Evolutionary conservation across 37 sponge, comb jelly and placozoan genomes (phyloP).

Genomic region (Ianthella basta): DNA sequence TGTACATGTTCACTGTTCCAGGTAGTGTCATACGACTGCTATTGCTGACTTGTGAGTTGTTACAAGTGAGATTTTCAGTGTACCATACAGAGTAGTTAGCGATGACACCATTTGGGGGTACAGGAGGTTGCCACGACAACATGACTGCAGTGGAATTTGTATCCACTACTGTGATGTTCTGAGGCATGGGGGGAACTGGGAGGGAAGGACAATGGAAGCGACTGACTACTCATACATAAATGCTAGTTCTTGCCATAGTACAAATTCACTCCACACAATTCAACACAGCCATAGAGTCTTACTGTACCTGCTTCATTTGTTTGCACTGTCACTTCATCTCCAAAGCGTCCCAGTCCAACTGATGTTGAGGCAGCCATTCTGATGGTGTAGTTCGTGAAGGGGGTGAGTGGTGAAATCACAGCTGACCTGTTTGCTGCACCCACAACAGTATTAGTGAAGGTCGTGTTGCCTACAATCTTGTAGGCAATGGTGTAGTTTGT

Average conservation of each 20-base stretch:
- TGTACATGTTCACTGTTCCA: too few species aligned
- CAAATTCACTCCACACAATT: too few species aligned
- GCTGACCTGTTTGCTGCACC: too few species aligned
- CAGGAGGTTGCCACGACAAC: conserved; percentile 50
- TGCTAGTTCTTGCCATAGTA: too few species aligned
- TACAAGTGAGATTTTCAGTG: background rate
- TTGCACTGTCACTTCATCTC: background rate
- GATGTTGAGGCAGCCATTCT: conserved; percentile 24
- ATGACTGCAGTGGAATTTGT: conserved; percentile 53
- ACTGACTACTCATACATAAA: too few species aligned
- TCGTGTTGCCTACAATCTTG: background rate
- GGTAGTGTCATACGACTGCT: too few species aligned
- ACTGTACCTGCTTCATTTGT: conserved; percentile 23
- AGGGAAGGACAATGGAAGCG: background rate
- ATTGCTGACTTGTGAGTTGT: too few species aligned
- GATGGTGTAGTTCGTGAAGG: conserved; percentile 29
- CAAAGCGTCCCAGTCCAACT: conserved; percentile 13
- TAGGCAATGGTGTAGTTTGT: conserved; percentile 36
- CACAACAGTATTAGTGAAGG: too few species aligned
- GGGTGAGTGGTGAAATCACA: background rate
- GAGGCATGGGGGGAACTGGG: conserved; percentile 59
- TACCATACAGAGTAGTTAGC: conserved; percentile 34
- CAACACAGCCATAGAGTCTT: conserved; percentile 40
- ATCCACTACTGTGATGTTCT: conserved; percentile 18
- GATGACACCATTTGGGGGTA: conserved; percentile 56